Conservation (phyloP, 2,113 vertebrate genomes). For the Lampris megalopsis region DNA sequence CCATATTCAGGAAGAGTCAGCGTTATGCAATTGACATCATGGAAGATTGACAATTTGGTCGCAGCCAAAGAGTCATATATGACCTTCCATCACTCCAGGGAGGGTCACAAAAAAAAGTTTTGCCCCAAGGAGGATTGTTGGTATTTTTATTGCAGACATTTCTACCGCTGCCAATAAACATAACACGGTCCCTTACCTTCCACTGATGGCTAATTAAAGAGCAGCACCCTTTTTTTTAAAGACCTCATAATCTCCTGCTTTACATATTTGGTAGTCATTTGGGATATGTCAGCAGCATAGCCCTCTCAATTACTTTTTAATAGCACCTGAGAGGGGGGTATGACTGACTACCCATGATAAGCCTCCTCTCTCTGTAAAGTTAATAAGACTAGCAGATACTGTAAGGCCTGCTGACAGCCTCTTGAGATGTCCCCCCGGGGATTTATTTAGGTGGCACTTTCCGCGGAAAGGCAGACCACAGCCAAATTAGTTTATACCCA, state of each 20-base stretch:
- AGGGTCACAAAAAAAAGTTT: not conserved
- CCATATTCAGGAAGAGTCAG: too few relatives aligned
- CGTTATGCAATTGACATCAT: not conserved
- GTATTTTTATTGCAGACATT: not conserved
- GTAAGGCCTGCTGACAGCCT: slow-evolving; percentile 51
- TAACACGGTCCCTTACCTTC: not conserved
- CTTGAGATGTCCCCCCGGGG: slow-evolving; percentile 64
- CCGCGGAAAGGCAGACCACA: slow-evolving; percentile 55
- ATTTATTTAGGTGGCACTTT: slow-evolving; percentile 54
- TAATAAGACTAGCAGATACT: slow-evolving; percentile 58
- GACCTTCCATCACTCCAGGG: too few relatives aligned
- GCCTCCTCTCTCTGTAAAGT: slow-evolving; percentile 38
- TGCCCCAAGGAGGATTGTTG: not conserved
- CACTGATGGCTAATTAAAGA: slow-evolving; percentile 20
- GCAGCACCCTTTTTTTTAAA: slow-evolving; percentile 1
- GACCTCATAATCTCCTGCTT: not conserved
- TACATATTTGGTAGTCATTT: slow-evolving; percentile 32
- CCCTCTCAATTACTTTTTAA: slow-evolving; percentile 64
- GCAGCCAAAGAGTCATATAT: not conserved
- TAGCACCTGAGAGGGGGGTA: slow-evolving; percentile 64
- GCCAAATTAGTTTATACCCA: slow-evolving; percentile 58
- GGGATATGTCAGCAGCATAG: slow-evolving; percentile 54
- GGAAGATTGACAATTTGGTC: not conserved
- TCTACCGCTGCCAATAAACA: not conserved
- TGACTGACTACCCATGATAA: slow-evolving; percentile 19